Conservation (phyloP, 1,140 invertebrate species). For the Pentalonia nigronervosa region DNA sequence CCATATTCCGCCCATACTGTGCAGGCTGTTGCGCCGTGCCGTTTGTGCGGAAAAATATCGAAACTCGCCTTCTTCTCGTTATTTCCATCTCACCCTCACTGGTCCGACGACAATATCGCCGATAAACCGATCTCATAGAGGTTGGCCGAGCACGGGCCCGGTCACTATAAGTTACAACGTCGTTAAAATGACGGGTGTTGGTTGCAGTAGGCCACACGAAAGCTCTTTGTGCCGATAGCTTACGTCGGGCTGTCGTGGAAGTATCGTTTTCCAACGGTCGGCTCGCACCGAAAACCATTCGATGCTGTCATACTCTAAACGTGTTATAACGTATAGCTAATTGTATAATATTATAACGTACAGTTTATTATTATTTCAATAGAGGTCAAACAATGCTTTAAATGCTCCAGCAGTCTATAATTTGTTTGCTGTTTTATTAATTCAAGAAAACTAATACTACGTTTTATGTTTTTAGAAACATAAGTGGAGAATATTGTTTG, state of each 20-base stretch:
- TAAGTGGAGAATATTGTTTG: too few relatives aligned
- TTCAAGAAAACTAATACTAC: too few relatives aligned
- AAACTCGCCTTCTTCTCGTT: neutral
- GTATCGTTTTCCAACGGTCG: neutral
- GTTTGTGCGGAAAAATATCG: neutral
- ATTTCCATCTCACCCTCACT: neutral
- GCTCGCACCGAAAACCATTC: neutral
- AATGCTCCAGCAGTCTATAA: too few relatives aligned
- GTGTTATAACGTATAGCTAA: too few relatives aligned
- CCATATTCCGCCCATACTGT: neutral
- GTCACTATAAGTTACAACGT: too few relatives aligned
- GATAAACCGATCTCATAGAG: too few relatives aligned
- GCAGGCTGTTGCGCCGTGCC: neutral
- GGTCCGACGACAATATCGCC: neutral
- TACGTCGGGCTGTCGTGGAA: neutral
- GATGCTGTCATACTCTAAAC: neutral
- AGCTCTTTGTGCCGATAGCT: too few relatives aligned
- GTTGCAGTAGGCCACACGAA: neutral
- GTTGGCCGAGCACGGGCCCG: neutral
- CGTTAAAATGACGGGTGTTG: neutral
- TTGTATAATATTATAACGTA: too few relatives aligned
- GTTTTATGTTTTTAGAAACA: too few relatives aligned
- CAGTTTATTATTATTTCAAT: too few relatives aligned
- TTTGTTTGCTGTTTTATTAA: too few relatives aligned
- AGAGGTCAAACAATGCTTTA: too few relatives aligned